phyloP scores from a whole-genome alignment of 2,888 invertebrate genomes.

The Caenorhabditis sinica region DNA sequence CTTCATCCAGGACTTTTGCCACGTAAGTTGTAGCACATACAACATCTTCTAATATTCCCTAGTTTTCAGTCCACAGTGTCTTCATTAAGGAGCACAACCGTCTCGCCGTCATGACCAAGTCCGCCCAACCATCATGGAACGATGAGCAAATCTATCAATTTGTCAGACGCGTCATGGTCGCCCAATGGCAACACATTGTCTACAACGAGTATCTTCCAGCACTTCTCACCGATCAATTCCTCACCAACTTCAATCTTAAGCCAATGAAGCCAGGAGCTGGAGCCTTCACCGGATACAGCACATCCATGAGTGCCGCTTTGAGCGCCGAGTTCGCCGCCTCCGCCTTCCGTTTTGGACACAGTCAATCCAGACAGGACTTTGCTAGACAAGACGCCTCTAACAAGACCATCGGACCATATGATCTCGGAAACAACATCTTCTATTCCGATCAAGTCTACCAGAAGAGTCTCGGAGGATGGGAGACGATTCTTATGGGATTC shows the following conservation, averaged over 20 bases:
- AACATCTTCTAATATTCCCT: no score
- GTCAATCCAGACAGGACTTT: conserved; percentile 66
- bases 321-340: conserved; percentile 90
- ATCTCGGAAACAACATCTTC: conserved; percentile 65
- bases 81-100: conserved; percentile 80
- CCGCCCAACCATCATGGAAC: conserved; percentile 59
- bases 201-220: conserved; percentile 88
- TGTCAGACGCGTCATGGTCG: conserved; percentile 84
- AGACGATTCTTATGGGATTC: conserved; percentile 69
- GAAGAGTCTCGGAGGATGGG: conserved; percentile 47
- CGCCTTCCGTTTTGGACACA: conserved; percentile 90
- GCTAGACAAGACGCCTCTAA: conserved; percentile 61
- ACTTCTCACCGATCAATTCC: conserved; percentile 86
- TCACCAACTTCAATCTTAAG: conserved; percentile 67
- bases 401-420: conserved; percentile 39
- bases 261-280: conserved; percentile 37
- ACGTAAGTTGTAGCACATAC: conserved; percentile 16
- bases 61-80: conserved; percentile 71
- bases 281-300: conserved; percentile 32
- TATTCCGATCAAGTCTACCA: conserved; percentile 66
- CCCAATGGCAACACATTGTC: conserved; percentile 86
- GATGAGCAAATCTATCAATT: conserved; percentile 73
- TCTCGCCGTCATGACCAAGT: conserved; percentile 66
- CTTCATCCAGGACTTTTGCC: conserved; percentile 77
- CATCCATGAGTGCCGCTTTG: conserved; percentile 43